These are phyloP conservation scores for Ochlodes sylvanus DNA, from an alignment of 2,888 invertebrate genomes.

Conservation along the genomic window DNA sequence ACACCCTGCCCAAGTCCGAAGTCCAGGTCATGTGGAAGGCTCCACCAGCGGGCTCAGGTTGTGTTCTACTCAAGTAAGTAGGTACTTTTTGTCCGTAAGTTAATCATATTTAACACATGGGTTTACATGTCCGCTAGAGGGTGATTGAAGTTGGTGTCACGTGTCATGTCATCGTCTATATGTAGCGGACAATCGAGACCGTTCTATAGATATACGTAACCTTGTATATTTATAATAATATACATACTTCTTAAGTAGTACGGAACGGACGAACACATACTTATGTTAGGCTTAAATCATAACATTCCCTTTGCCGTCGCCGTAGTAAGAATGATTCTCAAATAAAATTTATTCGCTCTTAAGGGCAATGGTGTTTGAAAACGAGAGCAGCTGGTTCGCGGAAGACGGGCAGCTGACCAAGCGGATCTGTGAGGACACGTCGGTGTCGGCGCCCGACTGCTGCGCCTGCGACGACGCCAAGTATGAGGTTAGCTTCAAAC, in stretches of 20 bases:
- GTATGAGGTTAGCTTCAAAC: conserved; percentile 87
- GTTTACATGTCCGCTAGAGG: too few relatives aligned
- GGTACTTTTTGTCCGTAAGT: background rate
- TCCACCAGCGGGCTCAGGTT: conserved; percentile 93
- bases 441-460: conserved; percentile 86
- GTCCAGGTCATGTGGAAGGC: conserved; percentile 96
- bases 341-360: background rate
- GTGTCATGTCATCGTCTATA: too few relatives aligned
- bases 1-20: conserved; percentile 92
- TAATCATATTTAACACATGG: too few relatives aligned
- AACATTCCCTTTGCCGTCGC: too few relatives aligned
- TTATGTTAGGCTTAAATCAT: too few relatives aligned
- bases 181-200: too few relatives aligned
- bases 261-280: too few relatives aligned
- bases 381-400: conserved; percentile 92
- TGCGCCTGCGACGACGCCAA: conserved; percentile 98
- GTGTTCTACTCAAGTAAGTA: conserved; percentile 92
- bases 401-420: conserved; percentile 93
- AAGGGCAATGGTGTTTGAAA: conserved; percentile 95
- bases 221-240: too few relatives aligned
- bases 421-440: conserved; percentile 91
- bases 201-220: too few relatives aligned
- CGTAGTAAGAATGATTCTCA: too few relatives aligned
- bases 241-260: too few relatives aligned
- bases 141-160: too few relatives aligned